Evolutionary conservation across 1,140 invertebrate species (phyloP).

Genomic region (Aleiodes sp.): DNA sequence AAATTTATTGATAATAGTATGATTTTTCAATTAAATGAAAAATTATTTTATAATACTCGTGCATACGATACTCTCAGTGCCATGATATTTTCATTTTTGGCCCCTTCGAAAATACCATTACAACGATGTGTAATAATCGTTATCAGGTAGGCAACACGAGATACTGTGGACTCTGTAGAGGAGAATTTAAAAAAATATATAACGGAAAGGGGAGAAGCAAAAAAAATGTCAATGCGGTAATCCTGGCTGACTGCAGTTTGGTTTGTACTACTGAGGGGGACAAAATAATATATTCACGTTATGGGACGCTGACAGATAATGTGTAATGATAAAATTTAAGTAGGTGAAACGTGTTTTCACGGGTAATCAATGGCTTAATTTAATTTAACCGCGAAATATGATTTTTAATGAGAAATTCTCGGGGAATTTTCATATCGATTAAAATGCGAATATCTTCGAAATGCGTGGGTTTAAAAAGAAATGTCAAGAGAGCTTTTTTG

Average conservation of each 20-base stretch:
- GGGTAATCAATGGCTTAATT: too few species aligned
- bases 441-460: too few species aligned
- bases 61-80: not conserved
- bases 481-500: too few species aligned
- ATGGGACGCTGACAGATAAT: too few species aligned
- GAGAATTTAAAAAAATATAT: conserved; percentile 12
- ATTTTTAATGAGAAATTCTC: too few species aligned
- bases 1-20: conserved; percentile 15
- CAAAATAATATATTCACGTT: conserved; percentile 11
- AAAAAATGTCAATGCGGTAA: not conserved
- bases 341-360: too few species aligned
- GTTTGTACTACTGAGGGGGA: not conserved
- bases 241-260: not conserved
- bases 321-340: conserved; percentile 36
- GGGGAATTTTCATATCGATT: too few species aligned
- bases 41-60: too few species aligned
- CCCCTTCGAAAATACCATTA: conserved; percentile 19
- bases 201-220: not conserved
- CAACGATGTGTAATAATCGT: conserved; percentile 31
- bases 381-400: too few species aligned
- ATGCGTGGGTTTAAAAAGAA: too few species aligned
- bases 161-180: conserved; percentile 11
- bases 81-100: conserved; percentile 25
- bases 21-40: too few species aligned
- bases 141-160: conserved; percentile 26